These are phyloP conservation scores for Macquaria australasica DNA, from an alignment of 2,113 vertebrate genomes.

Conservation along the genomic window DNA sequence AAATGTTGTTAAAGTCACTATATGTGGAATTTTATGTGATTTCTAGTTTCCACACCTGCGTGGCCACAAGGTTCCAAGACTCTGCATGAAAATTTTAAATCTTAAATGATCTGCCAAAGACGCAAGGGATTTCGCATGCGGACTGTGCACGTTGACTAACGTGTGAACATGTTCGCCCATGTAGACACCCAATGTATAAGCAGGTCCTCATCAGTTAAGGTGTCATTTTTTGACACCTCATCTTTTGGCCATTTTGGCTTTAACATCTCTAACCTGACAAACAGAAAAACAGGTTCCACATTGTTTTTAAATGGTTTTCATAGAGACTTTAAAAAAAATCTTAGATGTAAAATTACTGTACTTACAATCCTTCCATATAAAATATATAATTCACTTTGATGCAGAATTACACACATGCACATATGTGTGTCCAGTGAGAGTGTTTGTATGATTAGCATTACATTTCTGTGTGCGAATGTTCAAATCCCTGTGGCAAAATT, in stretches of 20 bases:
- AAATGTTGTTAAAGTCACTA: background rate
- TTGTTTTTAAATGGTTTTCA: background rate
- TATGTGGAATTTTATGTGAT: too few species aligned
- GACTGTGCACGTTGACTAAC: too few species aligned
- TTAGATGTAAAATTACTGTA: background rate
- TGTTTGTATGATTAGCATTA: background rate
- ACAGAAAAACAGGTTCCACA: background rate
- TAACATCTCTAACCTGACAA: background rate
- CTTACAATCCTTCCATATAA: background rate
- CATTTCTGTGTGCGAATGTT: slow-evolving; percentile 3
- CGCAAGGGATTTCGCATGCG: too few species aligned
- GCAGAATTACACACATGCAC: background rate
- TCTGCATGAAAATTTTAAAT: background rate
- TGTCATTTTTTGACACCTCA: too few species aligned
- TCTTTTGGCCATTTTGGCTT: too few species aligned
- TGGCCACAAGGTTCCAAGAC: too few species aligned
- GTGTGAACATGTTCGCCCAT: too few species aligned
- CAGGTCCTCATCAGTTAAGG: too few species aligned
- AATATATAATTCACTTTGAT: background rate
- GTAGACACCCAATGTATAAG: too few species aligned
- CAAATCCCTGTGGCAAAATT: background rate
- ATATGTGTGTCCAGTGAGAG: background rate
- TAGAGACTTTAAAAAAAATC: background rate
- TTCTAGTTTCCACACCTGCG: background rate
- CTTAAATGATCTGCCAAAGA: too few species aligned